Evolutionary conservation across 2,888 invertebrate species (phyloP), one percentile per base, ranked within the genome.

Genomic region (Thelaira solivaga): DNA sequence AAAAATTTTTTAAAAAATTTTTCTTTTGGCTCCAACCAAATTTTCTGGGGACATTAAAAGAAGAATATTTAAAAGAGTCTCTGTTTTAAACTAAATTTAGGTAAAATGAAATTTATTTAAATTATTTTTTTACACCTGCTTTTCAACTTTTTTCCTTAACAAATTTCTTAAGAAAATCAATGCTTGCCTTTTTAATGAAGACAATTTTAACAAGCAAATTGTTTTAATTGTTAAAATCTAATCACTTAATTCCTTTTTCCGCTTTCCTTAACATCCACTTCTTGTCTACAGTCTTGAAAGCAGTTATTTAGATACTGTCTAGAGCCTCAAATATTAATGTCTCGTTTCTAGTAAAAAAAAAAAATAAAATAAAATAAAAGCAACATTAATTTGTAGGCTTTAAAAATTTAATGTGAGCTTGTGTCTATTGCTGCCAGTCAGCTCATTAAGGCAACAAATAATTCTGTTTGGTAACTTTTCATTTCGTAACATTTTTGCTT

Each of bases 221-320:
- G 47, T n/a, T 65, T 22, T 71, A 71, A 76, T 65, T 76, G 59
- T 45, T 71, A 51, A 18, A 31, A 55, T 53, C 53, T 39, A 53
- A 76, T 59, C 65, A 26, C 10, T 24, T 18, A 41, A n/a, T 8
- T 45, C 34, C 11, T 39, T 13, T n/a, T 11, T 20, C 0, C 5
- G 1, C 1, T 53, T 16, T 13, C 11, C 8, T 16, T 22, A 47
- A n/a, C n/a, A n/a, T 22, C 8, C 11, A 2, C 26, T 20, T n/a
- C n/a, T 41, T 64, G 7, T 51, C 36, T 36, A 24, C 39, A 47
- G 8, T 5, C 13, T 8, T 10, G 4, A 47, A 49, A 13, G 39
- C 39, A 29, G 10, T 57, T 59, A 22, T 49, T 57, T 36, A n/a
- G 29, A 69, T 13, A 49, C 20, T 47, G 36, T 39, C 39, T 16